These are phyloP conservation scores for Sarcophaga caerulescens DNA, from an alignment of 2,888 invertebrate species.

Conservation along the genomic window DNA sequence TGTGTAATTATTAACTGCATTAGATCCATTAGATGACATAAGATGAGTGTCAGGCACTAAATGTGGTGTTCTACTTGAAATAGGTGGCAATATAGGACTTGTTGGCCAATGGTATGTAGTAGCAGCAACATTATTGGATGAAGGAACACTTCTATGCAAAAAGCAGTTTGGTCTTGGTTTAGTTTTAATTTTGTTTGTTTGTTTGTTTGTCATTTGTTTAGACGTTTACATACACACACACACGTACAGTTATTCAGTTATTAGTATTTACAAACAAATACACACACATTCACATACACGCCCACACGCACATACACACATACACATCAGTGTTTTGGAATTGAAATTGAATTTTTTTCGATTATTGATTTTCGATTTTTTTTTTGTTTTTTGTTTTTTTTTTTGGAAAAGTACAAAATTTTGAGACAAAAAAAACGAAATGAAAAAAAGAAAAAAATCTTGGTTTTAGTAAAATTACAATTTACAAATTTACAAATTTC, in stretches of 20 bases:
- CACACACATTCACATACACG: conserved; percentile 27
- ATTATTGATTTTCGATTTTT: too few species aligned
- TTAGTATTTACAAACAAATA: conserved; percentile 27
- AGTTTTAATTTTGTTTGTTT: conserved; percentile 53
- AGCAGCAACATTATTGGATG: conserved; percentile 82
- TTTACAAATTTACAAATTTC: conserved; percentile 35
- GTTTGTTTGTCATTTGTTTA: conserved; percentile 53
- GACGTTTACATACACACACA: conserved; percentile 30
- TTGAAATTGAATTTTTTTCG: conserved; percentile 1
- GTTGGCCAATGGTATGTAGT: conserved; percentile 89
- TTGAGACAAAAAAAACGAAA: conserved; percentile 45
- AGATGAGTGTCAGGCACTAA: conserved; percentile 86
- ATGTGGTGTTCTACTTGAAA: conserved; percentile 87
- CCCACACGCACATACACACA: conserved; percentile 20
- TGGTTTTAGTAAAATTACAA: conserved; percentile 47
- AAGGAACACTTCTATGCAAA: conserved; percentile 82
- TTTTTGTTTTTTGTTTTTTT: background rate
- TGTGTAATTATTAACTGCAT: conserved; percentile 81
- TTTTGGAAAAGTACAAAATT: conserved; percentile 41
- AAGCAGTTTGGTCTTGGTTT: conserved; percentile 78
- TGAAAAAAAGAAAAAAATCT: conserved; percentile 41
- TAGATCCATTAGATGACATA: conserved; percentile 81
- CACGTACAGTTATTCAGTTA: background rate
- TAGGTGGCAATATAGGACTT: conserved; percentile 88
- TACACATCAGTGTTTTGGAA: conserved; percentile 39